Evolutionary conservation across 1,140 invertebrate species (phyloP).

Genomic region (Trichonephila clavata): DNA sequence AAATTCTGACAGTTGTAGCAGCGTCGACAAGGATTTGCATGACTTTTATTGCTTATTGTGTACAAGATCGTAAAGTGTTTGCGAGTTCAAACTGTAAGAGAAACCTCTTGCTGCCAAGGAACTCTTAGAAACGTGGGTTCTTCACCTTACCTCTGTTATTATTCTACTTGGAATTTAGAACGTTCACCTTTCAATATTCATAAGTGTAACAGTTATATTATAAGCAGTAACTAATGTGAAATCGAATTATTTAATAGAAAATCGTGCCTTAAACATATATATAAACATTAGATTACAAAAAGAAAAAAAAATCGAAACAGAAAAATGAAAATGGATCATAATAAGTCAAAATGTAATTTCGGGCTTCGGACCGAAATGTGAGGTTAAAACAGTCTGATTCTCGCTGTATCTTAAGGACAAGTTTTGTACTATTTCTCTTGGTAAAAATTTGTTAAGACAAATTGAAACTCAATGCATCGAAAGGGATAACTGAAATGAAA

Average conservation of each 20-base stretch:
- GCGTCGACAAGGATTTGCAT: conserved; percentile 11
- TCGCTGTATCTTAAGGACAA: no score
- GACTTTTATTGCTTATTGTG: conserved; percentile 33
- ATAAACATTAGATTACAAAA: no score
- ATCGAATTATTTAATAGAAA: background rate
- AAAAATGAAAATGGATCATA: no score
- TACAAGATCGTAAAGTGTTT: background rate
- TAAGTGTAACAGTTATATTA: background rate
- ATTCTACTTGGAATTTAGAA: background rate
- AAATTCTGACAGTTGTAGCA: background rate
- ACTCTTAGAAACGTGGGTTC: background rate
- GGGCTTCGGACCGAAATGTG: no score
- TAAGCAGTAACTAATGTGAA: background rate
- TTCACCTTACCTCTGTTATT: background rate
- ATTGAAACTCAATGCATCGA: no score
- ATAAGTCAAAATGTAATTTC: no score
- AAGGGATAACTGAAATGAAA: no score
- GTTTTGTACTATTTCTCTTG: background rate
- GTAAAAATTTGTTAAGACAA: no score
- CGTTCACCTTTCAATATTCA: background rate
- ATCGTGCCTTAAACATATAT: no score
- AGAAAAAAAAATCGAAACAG: no score
- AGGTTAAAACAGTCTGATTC: no score
- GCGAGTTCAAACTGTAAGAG: background rate
- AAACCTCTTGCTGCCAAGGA: background rate